Percentiles rank a stretch among this genome's conserved stretches.
Evolutionary conservation across 2,888 invertebrate genomes (phyloP).

Genomic region (Uropetala carovei): DNA sequence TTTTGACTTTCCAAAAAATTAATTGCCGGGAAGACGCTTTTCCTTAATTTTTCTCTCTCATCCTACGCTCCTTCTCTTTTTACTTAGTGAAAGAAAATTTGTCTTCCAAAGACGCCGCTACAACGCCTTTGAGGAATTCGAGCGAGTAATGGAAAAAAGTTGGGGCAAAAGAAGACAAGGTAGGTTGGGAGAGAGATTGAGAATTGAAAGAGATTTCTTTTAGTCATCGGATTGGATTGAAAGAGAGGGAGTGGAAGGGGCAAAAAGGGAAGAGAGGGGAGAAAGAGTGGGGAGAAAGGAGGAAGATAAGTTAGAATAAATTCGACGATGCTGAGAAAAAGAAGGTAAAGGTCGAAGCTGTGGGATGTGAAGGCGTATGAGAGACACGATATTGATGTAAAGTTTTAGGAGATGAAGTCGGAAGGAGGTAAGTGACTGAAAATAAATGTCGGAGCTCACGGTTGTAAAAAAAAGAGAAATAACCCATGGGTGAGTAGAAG

Average conservation of each 20-base stretch:
- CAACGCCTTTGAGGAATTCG: conserved; percentile 23
- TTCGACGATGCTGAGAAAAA: too few relatives aligned
- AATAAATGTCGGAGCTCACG: background rate
- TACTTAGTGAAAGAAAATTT: conserved; percentile 29
- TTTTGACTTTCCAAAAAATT: conserved; percentile 36
- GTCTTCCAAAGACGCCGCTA: conserved; percentile 2
- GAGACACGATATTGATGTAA: too few relatives aligned
- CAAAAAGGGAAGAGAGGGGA: too few relatives aligned
- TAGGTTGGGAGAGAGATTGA: conserved; percentile 10
- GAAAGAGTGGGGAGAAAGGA: background rate
- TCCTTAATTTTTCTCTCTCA: background rate
- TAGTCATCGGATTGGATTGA: background rate
- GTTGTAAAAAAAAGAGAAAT: background rate
- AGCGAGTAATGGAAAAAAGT: conserved; percentile 32
- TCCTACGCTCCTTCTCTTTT: background rate
- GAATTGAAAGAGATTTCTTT: conserved; percentile 32
- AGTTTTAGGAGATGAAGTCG: background rate
- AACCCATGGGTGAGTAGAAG: background rate
- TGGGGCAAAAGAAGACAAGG: background rate
- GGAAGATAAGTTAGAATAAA: background rate
- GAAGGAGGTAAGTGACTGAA: background rate
- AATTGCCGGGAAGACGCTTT: background rate
- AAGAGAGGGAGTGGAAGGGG: background rate
- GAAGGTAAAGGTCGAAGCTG: background rate
- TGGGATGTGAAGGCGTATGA: background rate